Conservation (phyloP, 2,888 invertebrate genomes). For the Tortricodes alternella region DNA sequence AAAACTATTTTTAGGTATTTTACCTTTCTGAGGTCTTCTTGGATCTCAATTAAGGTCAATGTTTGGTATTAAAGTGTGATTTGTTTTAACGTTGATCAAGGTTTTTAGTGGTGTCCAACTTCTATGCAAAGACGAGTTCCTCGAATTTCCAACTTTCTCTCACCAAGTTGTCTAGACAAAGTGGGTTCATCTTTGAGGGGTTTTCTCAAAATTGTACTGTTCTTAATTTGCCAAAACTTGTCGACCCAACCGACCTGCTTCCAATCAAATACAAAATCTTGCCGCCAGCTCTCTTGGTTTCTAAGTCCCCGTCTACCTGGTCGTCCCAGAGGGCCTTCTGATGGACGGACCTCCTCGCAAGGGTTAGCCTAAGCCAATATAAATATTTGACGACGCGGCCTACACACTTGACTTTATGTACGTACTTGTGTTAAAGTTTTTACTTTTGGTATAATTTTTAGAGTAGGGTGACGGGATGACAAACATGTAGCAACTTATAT, state of each 20-base stretch:
- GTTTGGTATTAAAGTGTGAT: too few relatives aligned
- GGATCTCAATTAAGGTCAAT: too few relatives aligned
- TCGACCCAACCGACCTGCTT: not conserved
- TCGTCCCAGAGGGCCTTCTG: slow-evolving; percentile 71
- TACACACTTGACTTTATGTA: slow-evolving; percentile 46
- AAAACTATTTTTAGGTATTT: too few relatives aligned
- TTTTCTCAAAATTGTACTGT: too few relatives aligned
- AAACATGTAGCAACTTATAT: too few relatives aligned
- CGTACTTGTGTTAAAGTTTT: slow-evolving; percentile 39
- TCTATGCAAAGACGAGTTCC: too few relatives aligned
- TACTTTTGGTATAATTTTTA: slow-evolving; percentile 20
- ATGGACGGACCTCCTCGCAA: slow-evolving; percentile 71
- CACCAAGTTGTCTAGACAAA: too few relatives aligned
- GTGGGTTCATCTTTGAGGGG: too few relatives aligned
- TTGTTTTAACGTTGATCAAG: too few relatives aligned
- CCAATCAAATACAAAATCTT: slow-evolving; percentile 3
- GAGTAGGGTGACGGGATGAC: not conserved
- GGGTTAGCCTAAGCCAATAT: slow-evolving; percentile 78
- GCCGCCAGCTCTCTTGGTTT: slow-evolving; percentile 43
- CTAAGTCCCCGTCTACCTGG: slow-evolving; percentile 53
- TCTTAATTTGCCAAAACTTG: not conserved
- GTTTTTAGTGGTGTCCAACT: too few relatives aligned
- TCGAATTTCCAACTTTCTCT: too few relatives aligned
- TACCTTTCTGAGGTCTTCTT: too few relatives aligned
- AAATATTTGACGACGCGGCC: slow-evolving; percentile 72